Conservation (phyloP, 2,888 invertebrate species). For the Balanococcus diminutus region DNA sequence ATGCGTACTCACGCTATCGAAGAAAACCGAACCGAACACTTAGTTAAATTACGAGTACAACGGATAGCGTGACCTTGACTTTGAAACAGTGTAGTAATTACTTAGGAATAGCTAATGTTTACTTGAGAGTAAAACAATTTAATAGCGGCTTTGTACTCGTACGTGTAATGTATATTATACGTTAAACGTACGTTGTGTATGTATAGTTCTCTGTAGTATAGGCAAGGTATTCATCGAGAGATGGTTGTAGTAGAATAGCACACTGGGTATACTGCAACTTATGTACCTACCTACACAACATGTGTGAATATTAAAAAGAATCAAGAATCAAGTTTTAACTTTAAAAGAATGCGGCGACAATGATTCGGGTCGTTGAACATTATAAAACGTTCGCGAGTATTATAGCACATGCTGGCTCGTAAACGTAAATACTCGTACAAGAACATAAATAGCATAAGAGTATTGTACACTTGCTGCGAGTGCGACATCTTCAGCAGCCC, state of each 20-base stretch:
- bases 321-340: not conserved
- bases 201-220: no score
- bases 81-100: constrained; percentile 1
- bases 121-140: not conserved
- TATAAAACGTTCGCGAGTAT: not conserved
- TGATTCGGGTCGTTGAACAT: constrained; percentile 22
- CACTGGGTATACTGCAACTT: not conserved
- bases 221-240: not conserved
- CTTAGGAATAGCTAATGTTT: not conserved
- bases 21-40: not conserved
- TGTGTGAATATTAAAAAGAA: constrained; percentile 1
- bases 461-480: no score
- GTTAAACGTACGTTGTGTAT: not conserved
- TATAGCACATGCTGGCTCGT: no score
- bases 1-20: not conserved
- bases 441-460: no score
- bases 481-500: no score
- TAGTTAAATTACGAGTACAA: not conserved
- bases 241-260: not conserved
- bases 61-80: not conserved
- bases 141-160: not conserved
- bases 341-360: constrained; percentile 8
- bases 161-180: not conserved
- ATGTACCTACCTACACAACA: not conserved
- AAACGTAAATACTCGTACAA: not conserved